Evolutionary conservation across 2,113 vertebrate genomes (phyloP).

Genomic region (Tapirus terrestris): DNA sequence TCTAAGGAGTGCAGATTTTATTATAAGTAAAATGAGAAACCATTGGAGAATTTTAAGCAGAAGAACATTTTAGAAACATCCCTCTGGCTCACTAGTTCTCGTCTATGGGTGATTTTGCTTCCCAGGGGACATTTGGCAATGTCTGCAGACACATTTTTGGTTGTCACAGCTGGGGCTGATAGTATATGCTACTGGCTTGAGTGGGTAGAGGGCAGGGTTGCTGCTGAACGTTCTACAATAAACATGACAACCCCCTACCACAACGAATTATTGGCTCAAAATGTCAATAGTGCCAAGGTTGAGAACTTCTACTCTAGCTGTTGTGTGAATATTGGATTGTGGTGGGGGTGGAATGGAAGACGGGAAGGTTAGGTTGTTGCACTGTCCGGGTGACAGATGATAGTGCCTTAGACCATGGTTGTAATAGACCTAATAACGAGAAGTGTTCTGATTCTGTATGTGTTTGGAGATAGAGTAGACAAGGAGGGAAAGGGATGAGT

Average conservation of each 20-base stretch:
- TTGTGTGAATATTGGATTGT: conserved; percentile 10
- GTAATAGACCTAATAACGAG: not conserved
- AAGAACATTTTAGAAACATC: conserved; percentile 2
- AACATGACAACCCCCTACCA: not conserved
- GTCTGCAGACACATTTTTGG: not conserved
- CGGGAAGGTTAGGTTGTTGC: not conserved
- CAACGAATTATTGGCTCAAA: not conserved
- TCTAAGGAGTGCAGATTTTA: conserved; percentile 7
- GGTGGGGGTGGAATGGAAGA: not conserved
- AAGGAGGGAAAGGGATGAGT: not conserved
- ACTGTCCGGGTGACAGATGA: not conserved
- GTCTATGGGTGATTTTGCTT: not conserved
- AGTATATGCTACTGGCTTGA: not conserved
- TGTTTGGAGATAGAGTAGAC: conserved; percentile 25
- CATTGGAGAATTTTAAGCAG: conserved; percentile 3
- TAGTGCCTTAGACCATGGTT: not conserved
- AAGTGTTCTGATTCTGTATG: not conserved
- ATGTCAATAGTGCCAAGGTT: conserved; percentile 14
- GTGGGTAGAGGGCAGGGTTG: not conserved
- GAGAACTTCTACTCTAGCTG: not conserved
- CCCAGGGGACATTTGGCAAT: not conserved
- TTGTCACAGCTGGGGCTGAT: not conserved
- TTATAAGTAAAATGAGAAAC: not conserved
- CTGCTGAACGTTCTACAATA: not conserved
- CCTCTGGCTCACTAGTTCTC: not conserved